These are phyloP conservation scores for Magallana angulata DNA, from an alignment of 1,140 invertebrate genomes.

Conservation along the genomic window DNA sequence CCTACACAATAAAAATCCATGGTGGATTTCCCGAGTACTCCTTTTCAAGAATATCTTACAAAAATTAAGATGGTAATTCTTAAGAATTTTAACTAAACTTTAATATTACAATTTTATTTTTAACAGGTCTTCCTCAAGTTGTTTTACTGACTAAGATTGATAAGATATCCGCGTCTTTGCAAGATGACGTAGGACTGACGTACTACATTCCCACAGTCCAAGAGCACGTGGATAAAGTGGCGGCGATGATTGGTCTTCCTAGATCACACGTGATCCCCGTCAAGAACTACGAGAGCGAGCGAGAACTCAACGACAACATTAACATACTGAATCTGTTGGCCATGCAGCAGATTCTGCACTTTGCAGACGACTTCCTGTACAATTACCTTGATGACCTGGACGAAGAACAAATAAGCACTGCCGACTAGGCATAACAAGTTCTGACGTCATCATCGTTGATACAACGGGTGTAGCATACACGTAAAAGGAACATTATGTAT, in stretches of 20 bases:
- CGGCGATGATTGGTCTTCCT: slow-evolving; percentile 56
- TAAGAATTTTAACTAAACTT: too few species aligned
- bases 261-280: slow-evolving; percentile 58
- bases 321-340: slow-evolving; percentile 50
- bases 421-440: not conserved
- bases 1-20: not conserved
- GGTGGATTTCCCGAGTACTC: too few species aligned
- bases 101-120: slow-evolving; percentile 3
- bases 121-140: slow-evolving; percentile 47
- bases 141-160: slow-evolving; percentile 58
- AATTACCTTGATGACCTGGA: slow-evolving; percentile 43
- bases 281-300: slow-evolving; percentile 61
- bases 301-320: slow-evolving; percentile 53
- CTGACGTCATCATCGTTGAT: too few species aligned
- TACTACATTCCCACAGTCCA: slow-evolving; percentile 47
- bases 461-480: too few species aligned
- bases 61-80: too few species aligned
- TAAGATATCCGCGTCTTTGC: slow-evolving; percentile 42
- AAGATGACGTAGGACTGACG: slow-evolving; percentile 46
- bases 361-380: slow-evolving; percentile 59
- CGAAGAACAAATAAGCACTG: not conserved
- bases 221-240: slow-evolving; percentile 56
- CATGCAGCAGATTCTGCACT: slow-evolving; percentile 57
- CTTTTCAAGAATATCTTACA: too few species aligned
- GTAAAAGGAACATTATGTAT: too few species aligned